phyloP scores from a whole-genome alignment of 1,140 invertebrate genomes.

The Triops longicaudatus region DNA sequence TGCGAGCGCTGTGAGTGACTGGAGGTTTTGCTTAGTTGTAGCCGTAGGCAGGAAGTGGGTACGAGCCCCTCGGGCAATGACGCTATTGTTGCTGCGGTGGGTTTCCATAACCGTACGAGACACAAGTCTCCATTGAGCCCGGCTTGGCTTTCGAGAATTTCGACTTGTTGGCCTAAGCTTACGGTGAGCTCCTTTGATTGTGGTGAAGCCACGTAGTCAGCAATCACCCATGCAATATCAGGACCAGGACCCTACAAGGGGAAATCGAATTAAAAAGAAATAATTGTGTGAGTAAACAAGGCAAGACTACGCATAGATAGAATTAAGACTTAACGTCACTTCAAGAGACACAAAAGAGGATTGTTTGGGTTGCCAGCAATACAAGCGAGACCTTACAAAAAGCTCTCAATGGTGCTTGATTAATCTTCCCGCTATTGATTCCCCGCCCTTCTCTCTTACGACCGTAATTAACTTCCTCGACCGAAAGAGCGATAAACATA shows the following conservation, averaged over 20 bases:
- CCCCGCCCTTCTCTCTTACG: too few species aligned
- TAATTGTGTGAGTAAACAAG: neutral
- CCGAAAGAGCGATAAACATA: too few species aligned
- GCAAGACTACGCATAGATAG: neutral
- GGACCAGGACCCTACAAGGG: constrained; percentile 41
- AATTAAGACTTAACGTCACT: too few species aligned
- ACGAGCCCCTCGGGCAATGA: constrained; percentile 60
- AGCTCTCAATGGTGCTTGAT: too few species aligned
- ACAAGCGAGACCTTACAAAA: too few species aligned
- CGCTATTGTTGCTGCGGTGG: constrained; percentile 46
- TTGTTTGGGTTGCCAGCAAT: too few species aligned
- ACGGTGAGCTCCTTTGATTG: constrained; percentile 65
- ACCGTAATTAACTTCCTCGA: too few species aligned
- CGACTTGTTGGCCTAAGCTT: constrained; percentile 80
- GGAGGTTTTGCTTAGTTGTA: neutral
- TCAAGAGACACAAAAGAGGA: too few species aligned
- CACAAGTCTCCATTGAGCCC: constrained; percentile 33
- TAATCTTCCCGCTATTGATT: too few species aligned
- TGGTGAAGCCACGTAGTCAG: constrained; percentile 61
- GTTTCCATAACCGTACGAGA: constrained; percentile 45
- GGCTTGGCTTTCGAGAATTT: constrained; percentile 66
- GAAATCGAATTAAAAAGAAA: neutral
- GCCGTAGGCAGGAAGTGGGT: constrained; percentile 46
- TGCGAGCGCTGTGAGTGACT: neutral
- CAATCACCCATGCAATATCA: constrained; percentile 80